phyloP scores from a whole-genome alignment of 2,797 vertebrate species.

The Knipowitschia caucasica region DNA sequence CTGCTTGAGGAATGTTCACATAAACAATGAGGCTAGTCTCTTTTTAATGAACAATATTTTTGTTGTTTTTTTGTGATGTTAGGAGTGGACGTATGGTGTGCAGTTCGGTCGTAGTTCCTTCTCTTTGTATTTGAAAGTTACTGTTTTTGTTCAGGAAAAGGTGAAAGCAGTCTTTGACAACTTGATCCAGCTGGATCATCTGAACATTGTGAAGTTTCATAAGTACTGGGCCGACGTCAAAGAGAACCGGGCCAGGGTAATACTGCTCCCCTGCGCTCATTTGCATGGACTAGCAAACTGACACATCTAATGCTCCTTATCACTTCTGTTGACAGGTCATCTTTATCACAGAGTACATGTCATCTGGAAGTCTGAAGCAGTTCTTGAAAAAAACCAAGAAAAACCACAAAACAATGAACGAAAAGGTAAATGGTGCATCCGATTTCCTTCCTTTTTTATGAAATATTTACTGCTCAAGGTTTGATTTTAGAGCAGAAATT shows the following conservation, averaged over 20 bases:
- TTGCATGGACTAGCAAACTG: too few relatives aligned
- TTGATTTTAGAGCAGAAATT: too few relatives aligned
- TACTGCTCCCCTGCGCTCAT: background rate
- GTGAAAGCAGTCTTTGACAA: constrained; percentile 97
- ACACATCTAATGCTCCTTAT: too few relatives aligned
- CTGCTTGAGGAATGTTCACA: too few relatives aligned
- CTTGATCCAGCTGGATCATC: constrained; percentile 95
- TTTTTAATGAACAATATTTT: too few relatives aligned
- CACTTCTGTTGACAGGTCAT: constrained; percentile 80
- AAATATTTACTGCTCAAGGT: too few relatives aligned
- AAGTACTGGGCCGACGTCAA: constrained; percentile 98
- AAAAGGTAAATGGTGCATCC: constrained; percentile 81
- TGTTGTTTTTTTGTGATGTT: too few relatives aligned
- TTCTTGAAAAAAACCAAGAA: constrained; percentile 99
- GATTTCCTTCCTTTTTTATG: too few relatives aligned
- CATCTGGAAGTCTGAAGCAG: constrained; percentile 96
- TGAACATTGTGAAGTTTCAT: constrained; percentile 99
- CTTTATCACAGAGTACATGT: constrained; percentile 99
- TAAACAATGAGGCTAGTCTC: too few relatives aligned
- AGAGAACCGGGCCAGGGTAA: constrained; percentile 91
- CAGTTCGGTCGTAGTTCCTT: background rate
- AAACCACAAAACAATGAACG: constrained; percentile 99
- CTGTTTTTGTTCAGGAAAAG: constrained; percentile 82
- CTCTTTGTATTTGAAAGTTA: background rate
- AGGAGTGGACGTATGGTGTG: background rate